Conservation (phyloP, 2,113 vertebrate genomes). For the Sinocyclocheilus maitianheensis region DNA sequence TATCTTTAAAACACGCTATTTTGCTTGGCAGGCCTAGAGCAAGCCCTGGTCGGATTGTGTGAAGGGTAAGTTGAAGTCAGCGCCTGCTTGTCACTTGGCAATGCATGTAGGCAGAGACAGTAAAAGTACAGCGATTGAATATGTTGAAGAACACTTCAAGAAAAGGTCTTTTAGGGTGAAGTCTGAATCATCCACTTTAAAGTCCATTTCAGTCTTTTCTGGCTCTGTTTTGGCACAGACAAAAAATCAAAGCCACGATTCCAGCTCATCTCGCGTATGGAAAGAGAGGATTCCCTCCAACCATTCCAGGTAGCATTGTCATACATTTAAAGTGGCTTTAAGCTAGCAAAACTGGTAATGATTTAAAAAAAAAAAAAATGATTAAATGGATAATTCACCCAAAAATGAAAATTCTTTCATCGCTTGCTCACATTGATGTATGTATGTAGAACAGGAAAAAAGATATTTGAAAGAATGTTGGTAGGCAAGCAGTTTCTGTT, state of each 20-base stretch:
- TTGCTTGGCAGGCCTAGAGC: conserved; percentile 84
- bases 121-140: background rate
- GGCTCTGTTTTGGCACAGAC: conserved; percentile 70
- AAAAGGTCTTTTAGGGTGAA: conserved; percentile 3
- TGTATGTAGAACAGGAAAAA: background rate
- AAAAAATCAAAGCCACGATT: conserved; percentile 92
- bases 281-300: conserved; percentile 90
- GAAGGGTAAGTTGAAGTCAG: conserved; percentile 80
- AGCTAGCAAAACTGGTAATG: background rate
- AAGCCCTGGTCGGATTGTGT: conserved; percentile 91
- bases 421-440: background rate
- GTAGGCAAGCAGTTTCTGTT: no score
- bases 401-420: background rate
- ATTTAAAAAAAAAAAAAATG: no score
- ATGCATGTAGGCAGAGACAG: background rate
- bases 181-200: background rate
- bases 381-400: no score
- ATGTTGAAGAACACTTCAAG: background rate
- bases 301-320: conserved; percentile 85
- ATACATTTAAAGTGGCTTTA: background rate
- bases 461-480: background rate
- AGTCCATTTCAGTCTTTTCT: conserved; percentile 14
- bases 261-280: conserved; percentile 94
- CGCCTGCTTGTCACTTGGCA: background rate
- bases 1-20: background rate